Percentiles rank a stretch among this genome's conserved stretches.
Conservation (phyloP, 2,888 invertebrate species). For the Pharmacophagus antenor region DNA sequence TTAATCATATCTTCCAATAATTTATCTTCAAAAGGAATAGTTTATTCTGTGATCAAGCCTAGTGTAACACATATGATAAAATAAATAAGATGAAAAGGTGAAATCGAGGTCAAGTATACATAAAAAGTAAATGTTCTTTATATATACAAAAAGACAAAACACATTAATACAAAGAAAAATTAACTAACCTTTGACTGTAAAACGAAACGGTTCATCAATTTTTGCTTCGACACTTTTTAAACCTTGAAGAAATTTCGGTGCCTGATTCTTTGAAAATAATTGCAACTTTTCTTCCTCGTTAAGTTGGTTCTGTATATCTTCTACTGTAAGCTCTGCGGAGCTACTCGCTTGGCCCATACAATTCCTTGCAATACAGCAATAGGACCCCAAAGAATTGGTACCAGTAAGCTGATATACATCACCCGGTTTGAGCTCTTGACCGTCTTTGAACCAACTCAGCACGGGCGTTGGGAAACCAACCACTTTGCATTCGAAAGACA, state of each 20-base stretch:
- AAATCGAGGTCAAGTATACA: no score
- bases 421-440: constrained; percentile 93
- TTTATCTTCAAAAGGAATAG: no score
- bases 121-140: no score
- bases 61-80: no score
- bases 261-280: constrained; percentile 87
- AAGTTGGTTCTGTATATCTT: constrained; percentile 93
- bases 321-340: constrained; percentile 92
- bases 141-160: no score
- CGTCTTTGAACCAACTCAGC: constrained; percentile 95
- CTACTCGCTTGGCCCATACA: constrained; percentile 95
- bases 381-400: constrained; percentile 92
- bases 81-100: no score
- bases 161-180: no score
- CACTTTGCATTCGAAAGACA: constrained; percentile 96
- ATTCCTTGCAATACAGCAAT: constrained; percentile 93
- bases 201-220: constrained; percentile 90
- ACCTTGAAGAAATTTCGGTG: constrained; percentile 90
- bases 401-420: constrained; percentile 96
- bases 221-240: constrained; percentile 90
- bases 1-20: no score
- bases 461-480: constrained; percentile 94
- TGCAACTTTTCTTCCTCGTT: constrained; percentile 92
- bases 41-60: no score
- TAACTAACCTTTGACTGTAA: constrained; percentile 87